Conservation (phyloP, 2,797 vertebrate species). For the Arctocebus calabarensis region DNA sequence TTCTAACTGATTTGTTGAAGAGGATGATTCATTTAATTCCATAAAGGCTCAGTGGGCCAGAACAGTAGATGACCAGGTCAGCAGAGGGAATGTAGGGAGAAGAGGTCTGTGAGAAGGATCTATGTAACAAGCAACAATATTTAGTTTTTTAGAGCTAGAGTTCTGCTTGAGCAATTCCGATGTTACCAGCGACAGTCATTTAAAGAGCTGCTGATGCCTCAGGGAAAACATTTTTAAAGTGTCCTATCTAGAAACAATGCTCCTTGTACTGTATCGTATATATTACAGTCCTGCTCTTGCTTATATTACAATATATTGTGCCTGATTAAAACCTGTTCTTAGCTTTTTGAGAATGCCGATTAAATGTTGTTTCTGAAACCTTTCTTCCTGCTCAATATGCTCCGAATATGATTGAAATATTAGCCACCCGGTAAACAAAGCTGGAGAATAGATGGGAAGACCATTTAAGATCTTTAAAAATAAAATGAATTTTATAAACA, state of each 20-base stretch:
- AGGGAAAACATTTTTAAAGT: conserved; percentile 80
- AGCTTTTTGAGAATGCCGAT: background rate
- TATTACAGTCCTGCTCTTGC: conserved; percentile 58
- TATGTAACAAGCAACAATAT: conserved; percentile 80
- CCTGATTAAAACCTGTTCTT: conserved; percentile 63
- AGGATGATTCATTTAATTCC: conserved; percentile 84
- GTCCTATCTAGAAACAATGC: conserved; percentile 67
- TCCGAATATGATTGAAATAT: conserved; percentile 47
- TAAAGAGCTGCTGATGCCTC: conserved; percentile 77
- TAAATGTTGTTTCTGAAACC: conserved; percentile 3
- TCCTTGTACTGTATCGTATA: conserved; percentile 61
- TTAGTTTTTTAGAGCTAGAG: conserved; percentile 77
- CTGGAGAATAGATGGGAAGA: background rate
- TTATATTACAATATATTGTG: conserved; percentile 62
- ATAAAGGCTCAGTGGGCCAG: conserved; percentile 79
- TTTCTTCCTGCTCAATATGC: background rate
- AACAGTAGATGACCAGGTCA: conserved; percentile 82
- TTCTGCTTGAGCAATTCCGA: conserved; percentile 82
- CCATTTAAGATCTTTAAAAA: conserved; percentile 17
- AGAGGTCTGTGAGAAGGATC: conserved; percentile 73
- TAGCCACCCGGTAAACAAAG: conserved; percentile 18
- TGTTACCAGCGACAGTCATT: conserved; percentile 78
- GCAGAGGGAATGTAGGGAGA: conserved; percentile 67
- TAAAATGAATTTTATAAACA: background rate
- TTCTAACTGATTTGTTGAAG: conserved; percentile 79